Evolutionary conservation across 2,888 invertebrate genomes (phyloP), one percentile per base, ranked within the genome.

Genomic region (Atrina japonica): DNA sequence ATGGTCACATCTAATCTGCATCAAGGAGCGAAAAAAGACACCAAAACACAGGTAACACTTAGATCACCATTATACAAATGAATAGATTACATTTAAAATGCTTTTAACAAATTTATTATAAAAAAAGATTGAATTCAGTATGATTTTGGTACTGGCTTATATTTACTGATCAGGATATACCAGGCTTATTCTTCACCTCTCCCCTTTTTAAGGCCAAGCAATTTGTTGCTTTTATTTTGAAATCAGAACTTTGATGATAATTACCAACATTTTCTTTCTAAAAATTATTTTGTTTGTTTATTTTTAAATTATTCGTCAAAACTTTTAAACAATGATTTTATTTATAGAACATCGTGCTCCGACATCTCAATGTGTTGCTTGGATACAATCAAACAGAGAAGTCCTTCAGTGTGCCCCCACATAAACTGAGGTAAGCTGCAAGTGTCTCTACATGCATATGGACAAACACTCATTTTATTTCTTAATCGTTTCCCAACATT

Each of bases 311-410:
- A 11, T 47, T 47, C 5, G 16, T 47, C 9, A 23, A 23, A n/a
- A 1, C n/a, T 14, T 53, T 1, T 25, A 53, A 9, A 1, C 3
- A 27, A 27, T 14, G 11, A 5, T 27, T 53, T 53, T 53, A 3
- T 43, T 81, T 80, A 2, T 73, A 86, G 83, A 85, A 82, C 73
- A 94, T 97, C 80, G 97, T 99, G 0, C 91, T 99, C 56, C 94
- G 96, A 30, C 99, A 99, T 91, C 92, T 99, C 68, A 97, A 97
- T 90, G 92, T 97, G 25, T 92, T 99, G 14, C 92, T 99, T 25
- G 99, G 99, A 0, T 99, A 97, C 91, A 97, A 96, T 91, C 95
- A 95, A 81, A 94, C 94, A 60, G 98, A 99, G 86, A 95, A 95
- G 86, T 94, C 94, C 45, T 97, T 99, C 88, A 96, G 96, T 86